Conservation (phyloP, 53 echinoderm and acorn worm genomes). For the Temnopleurus reevesii region DNA sequence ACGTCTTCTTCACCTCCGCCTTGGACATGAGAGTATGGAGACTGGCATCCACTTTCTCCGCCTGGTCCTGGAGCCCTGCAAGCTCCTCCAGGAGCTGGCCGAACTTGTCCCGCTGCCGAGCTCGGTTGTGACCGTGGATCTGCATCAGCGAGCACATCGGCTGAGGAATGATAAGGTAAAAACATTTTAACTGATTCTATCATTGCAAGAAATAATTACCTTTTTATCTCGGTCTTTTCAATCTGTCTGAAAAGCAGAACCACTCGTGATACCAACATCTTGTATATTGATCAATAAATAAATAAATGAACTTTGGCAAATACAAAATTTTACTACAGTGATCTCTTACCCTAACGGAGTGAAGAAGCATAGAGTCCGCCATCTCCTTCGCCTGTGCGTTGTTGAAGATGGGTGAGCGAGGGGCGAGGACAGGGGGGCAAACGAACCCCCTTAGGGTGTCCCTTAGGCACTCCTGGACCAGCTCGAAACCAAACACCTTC, state of each 20-base stretch:
- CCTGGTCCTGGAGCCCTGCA: conserved; percentile 89
- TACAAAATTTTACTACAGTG: too few relatives aligned
- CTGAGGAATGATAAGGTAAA: too few relatives aligned
- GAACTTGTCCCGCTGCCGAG: conserved; percentile 92
- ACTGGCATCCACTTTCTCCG: conserved; percentile 94
- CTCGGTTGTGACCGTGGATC: conserved; percentile 93
- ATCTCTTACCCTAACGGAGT: conserved; percentile 82
- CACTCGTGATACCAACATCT: too few relatives aligned
- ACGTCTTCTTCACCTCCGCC: conserved; percentile 67
- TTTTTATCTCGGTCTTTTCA: too few relatives aligned
- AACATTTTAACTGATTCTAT: too few relatives aligned
- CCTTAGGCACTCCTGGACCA: conserved; percentile 80
- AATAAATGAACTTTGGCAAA: too few relatives aligned
- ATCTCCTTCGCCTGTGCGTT: conserved; percentile 90
- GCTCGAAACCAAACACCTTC: conserved; percentile 85
- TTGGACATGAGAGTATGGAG: conserved; percentile 82
- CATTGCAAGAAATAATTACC: too few relatives aligned
- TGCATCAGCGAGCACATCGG: conserved; percentile 92
- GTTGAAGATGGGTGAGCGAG: conserved; percentile 79
- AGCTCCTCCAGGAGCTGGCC: conserved; percentile 93
- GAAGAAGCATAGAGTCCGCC: conserved; percentile 78
- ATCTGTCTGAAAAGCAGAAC: too few relatives aligned
- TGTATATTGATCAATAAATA: too few relatives aligned
- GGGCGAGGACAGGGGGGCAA: conserved; percentile 78
- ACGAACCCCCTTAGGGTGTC: conserved; percentile 79